Percentiles rank a stretch among this genome's conserved stretches.
Conservation (phyloP, 2,797 vertebrate species). For the Chelidonichthys spinosus region DNA sequence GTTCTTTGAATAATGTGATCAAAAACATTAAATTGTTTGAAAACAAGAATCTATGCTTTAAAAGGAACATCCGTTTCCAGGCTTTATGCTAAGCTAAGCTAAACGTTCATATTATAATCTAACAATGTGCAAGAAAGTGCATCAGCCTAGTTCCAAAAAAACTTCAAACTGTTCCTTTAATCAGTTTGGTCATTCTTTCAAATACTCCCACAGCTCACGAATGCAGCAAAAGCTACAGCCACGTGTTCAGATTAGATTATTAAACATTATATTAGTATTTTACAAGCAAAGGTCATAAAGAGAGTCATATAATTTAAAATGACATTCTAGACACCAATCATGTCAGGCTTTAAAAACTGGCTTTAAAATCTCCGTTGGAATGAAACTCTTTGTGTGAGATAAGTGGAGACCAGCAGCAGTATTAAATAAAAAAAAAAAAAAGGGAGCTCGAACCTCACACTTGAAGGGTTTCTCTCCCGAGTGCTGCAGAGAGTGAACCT, state of each 20-base stretch:
- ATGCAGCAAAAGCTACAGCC: conserved; percentile 10
- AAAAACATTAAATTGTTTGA: not conserved
- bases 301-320: not conserved
- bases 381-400: conserved; percentile 21
- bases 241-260: too few relatives aligned
- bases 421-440: conserved; percentile 12
- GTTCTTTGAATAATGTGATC: not conserved
- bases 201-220: not conserved
- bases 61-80: not conserved
- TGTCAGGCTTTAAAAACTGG: conserved; percentile 15
- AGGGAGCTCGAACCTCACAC: conserved; percentile 89
- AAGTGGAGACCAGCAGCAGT: conserved; percentile 20
- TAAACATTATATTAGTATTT: not conserved
- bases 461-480: conserved; percentile 98
- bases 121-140: not conserved
- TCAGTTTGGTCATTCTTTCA: not conserved
- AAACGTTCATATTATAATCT: not conserved
- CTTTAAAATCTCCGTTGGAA: not conserved
- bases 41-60: not conserved
- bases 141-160: not conserved
- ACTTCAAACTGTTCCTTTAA: not conserved
- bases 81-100: conserved; percentile 5
- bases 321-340: conserved; percentile 3
- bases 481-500: conserved; percentile 97
- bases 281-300: not conserved